Evolutionary conservation across 2,888 invertebrate species (phyloP).

Genomic region (Noctua janthe): DNA sequence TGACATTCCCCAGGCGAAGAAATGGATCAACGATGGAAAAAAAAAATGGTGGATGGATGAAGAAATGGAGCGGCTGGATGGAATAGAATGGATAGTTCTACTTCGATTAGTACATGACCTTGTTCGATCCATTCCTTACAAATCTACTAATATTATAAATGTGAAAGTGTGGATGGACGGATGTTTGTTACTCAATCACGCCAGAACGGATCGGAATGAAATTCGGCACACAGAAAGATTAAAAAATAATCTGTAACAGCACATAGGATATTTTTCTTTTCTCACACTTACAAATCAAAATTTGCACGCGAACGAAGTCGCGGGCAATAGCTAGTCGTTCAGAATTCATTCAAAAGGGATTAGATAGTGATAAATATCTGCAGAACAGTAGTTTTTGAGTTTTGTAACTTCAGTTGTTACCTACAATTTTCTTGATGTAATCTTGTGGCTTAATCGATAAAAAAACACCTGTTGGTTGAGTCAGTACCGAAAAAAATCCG

Average conservation of each 20-base stretch:
- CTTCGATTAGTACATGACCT: too few species aligned
- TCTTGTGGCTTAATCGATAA: not conserved
- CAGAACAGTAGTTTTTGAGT: not conserved
- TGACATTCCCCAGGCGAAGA: not conserved
- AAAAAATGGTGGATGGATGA: too few species aligned
- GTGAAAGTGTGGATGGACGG: not conserved
- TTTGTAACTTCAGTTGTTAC: not conserved
- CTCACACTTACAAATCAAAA: not conserved
- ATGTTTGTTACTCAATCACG: not conserved
- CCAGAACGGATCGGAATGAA: not conserved
- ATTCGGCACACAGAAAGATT: not conserved
- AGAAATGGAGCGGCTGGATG: too few species aligned
- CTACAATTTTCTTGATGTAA: not conserved
- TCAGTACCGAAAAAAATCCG: not conserved
- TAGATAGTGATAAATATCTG: not conserved
- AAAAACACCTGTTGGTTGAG: conserved; percentile 19
- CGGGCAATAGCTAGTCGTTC: not conserved
- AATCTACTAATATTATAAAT: not conserved
- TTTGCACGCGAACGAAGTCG: not conserved
- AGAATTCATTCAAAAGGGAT: not conserved
- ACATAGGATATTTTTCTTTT: not conserved
- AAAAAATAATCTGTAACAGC: not conserved
- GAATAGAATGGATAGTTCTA: too few species aligned
- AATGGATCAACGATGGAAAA: not conserved
- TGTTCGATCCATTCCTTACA: too few species aligned